Percentiles rank a stretch among this genome's conserved stretches.
Evolutionary conservation across 2,888 invertebrate genomes (phyloP).

Genomic region (Phaedon cochleariae): DNA sequence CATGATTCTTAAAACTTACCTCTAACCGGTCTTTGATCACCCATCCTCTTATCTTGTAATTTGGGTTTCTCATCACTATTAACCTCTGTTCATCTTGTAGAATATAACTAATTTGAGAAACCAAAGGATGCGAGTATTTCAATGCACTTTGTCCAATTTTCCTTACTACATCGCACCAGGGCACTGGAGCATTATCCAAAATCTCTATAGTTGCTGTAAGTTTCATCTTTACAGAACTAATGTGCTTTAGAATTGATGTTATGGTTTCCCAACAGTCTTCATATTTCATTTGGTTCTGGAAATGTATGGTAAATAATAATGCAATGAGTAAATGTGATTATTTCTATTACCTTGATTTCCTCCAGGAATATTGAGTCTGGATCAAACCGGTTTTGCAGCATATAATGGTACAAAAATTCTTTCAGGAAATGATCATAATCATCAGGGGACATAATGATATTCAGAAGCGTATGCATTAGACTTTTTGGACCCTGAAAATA

Average conservation of each 20-base stretch:
- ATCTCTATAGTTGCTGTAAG: constrained; percentile 48
- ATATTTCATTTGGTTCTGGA: constrained; percentile 47
- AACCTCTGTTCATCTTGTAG: constrained; percentile 59
- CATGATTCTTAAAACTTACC: constrained; percentile 49
- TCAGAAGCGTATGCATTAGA: constrained; percentile 48
- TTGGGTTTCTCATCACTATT: constrained; percentile 62
- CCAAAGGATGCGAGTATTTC: constrained; percentile 54
- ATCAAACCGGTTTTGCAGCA: constrained; percentile 59
- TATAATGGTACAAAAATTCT: constrained; percentile 59
- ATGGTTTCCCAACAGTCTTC: constrained; percentile 50
- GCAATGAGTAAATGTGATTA: too few relatives aligned
- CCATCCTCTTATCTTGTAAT: constrained; percentile 56
- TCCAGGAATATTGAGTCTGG: constrained; percentile 60
- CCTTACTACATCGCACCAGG: constrained; percentile 52
- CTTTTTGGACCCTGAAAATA: constrained; percentile 46
- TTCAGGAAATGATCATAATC: constrained; percentile 55
- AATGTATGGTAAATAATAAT: not conserved
- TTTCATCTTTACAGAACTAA: constrained; percentile 47
- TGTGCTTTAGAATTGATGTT: constrained; percentile 49
- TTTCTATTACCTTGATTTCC: constrained; percentile 61
- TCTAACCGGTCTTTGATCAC: constrained; percentile 45
- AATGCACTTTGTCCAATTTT: constrained; percentile 47
- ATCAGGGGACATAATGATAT: constrained; percentile 43
- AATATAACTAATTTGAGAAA: constrained; percentile 56
- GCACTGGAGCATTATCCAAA: constrained; percentile 48